A percentile compares a stretch with the other conserved stretches of the same genome.
Conservation (phyloP, 1,140 invertebrate species). For the Euura lappo region DNA sequence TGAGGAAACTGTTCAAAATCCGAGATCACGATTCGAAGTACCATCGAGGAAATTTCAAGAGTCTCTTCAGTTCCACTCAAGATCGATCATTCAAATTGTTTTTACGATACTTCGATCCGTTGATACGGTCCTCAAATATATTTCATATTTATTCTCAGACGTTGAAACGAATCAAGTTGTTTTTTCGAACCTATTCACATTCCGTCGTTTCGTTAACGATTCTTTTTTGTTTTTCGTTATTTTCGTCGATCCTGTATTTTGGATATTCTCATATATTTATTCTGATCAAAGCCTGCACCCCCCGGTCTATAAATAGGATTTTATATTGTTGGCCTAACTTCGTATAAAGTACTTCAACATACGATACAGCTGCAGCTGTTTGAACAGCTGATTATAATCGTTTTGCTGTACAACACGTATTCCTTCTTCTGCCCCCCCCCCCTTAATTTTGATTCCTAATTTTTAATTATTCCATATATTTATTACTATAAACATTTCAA, state of each 20-base stretch:
- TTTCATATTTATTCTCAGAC: background rate
- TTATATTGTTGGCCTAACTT: background rate
- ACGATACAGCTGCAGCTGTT: background rate
- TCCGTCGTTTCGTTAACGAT: background rate
- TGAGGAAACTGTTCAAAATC: background rate
- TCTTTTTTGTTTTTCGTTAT: background rate
- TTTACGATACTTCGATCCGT: too few relatives aligned
- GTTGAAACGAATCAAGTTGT: background rate
- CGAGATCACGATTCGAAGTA: background rate
- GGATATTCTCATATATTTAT: background rate
- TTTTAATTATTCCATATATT: too few relatives aligned
- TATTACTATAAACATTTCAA: too few relatives aligned
- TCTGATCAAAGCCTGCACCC: background rate
- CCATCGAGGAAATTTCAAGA: conserved; percentile 1
- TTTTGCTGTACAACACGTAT: background rate
- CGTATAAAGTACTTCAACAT: background rate
- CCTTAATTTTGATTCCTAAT: too few relatives aligned
- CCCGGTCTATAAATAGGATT: background rate
- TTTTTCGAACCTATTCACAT: background rate
- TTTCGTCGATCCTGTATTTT: background rate
- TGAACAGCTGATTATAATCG: background rate
- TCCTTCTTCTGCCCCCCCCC: too few relatives aligned
- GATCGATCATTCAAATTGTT: too few relatives aligned
- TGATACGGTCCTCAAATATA: too few relatives aligned
- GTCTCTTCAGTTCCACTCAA: background rate